Percentiles rank a stretch among this genome's conserved stretches.
These are phyloP conservation scores for Euphysa ruthae DNA, from an alignment of 30 jellyfish, hydroid and myxozoan genomes.

Conservation along the genomic window DNA sequence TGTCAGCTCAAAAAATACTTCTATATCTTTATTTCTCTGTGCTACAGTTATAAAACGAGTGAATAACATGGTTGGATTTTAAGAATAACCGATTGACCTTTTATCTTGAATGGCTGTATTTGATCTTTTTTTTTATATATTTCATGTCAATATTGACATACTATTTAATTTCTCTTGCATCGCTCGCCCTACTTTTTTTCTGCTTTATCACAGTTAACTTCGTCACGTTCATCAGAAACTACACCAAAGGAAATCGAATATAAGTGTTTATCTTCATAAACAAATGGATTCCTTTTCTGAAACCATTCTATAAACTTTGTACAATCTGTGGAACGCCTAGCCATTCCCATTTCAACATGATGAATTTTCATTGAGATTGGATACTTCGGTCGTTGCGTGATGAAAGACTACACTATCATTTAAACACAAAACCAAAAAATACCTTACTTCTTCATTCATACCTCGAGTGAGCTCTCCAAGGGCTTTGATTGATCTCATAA, in stretches of 20 bases:
- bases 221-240: slow-evolving; percentile 25
- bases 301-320: slow-evolving; percentile 16
- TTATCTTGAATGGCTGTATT: too few species aligned
- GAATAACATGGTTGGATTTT: too few species aligned
- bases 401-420: slow-evolving; percentile 21
- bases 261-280: not conserved
- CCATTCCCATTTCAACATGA: slow-evolving; percentile 34
- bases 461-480: too few species aligned
- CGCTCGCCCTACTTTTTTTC: slow-evolving; percentile 28
- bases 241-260: slow-evolving; percentile 36
- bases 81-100: too few species aligned
- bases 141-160: slow-evolving; percentile 13
- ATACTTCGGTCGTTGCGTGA: slow-evolving; percentile 30
- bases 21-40: too few species aligned
- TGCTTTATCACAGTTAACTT: slow-evolving; percentile 42
- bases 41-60: too few species aligned
- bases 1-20: too few species aligned
- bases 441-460: slow-evolving; percentile 19
- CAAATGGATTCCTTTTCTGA: slow-evolving; percentile 23
- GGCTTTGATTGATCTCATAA: slow-evolving; percentile 3
- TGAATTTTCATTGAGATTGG: slow-evolving; percentile 11
- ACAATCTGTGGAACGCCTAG: slow-evolving; percentile 11
- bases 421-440: slow-evolving; percentile 11
- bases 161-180: slow-evolving; percentile 24
- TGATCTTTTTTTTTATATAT: slow-evolving; percentile 3